Base-by-base conservation (phyloP, 2,888 invertebrate genomes). In the Clostera curtula region DNA sequence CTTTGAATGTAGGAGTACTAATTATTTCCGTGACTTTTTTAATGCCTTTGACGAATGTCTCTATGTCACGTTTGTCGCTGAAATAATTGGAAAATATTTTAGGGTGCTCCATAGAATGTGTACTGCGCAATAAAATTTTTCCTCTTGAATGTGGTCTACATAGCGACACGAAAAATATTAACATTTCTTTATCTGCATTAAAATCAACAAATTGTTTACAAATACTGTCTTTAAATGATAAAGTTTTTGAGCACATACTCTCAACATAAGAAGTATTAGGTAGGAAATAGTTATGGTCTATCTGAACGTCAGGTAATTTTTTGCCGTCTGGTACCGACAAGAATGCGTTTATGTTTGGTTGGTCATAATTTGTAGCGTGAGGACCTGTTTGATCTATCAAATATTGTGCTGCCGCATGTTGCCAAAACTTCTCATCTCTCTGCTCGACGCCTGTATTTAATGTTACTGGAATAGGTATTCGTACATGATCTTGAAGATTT, bases 401-500 rank as follows among this genome's bases (percentile, higher is more conserved):
- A 34, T 82, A 82, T 26, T 77, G 57, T 3, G 65, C 69, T 10
- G 69, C 55, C 27, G 79, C 76, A 49, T 67, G 69, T 2, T 60
- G 34, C 74, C 74, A 79, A 36, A 58, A 79, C 2, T 37, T 40
- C 8, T 72, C 65, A 36, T 61, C 63, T 35, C 61, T 58, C 11
- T 48, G 36, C 24, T 54, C 42, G 17, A 71, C 68, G 19, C 74
- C 73, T 19, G 74, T 73, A 19, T 74, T 48, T 4, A 80, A 38
- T 11, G 61, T 69, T 1, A 82, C 57, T 10, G 73, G 72, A 24
- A 83, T 55, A 4, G 80, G 75, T 42, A 83, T 76, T 28, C 77
- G 64, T 0, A 79, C 77, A 42, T 83, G 83, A 29, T 83, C 82
- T 51, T 80, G 80, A n/a, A 83, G 57, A 49, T 83, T 80, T 49